A percentile compares a stretch with the other conserved stretches of the same genome.
These are phyloP conservation scores for Parus major DNA, from an alignment of 2,113 vertebrate genomes.

Conservation along the genomic window DNA sequence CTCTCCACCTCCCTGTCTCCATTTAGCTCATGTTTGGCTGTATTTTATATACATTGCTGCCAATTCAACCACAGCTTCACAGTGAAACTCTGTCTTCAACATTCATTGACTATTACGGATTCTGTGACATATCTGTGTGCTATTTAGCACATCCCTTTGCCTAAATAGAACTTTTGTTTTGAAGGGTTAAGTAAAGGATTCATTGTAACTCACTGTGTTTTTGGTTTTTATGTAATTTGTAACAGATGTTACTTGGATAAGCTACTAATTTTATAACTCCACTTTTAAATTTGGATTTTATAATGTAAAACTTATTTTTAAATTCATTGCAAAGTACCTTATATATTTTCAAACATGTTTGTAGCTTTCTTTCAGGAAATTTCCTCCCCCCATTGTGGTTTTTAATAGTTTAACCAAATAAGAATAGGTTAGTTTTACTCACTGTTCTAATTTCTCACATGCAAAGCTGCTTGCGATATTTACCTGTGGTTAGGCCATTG, in stretches of 20 bases:
- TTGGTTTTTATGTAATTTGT: slow-evolving; percentile 50
- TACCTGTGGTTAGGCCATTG: not conserved
- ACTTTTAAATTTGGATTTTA: slow-evolving; percentile 28
- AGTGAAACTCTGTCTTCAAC: slow-evolving; percentile 38
- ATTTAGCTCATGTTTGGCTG: not conserved
- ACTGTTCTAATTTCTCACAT: not conserved
- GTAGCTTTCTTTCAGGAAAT: not conserved
- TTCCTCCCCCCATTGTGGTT: not conserved
- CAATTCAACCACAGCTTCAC: not conserved
- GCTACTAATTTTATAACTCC: slow-evolving; percentile 33
- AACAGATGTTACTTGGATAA: slow-evolving; percentile 52
- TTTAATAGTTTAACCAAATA: not conserved
- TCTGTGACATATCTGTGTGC: not conserved
- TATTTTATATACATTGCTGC: not conserved
- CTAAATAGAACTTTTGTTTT: slow-evolving; percentile 36
- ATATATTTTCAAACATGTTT: not conserved
- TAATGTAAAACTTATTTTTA: not conserved
- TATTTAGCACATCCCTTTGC: slow-evolving; percentile 21
- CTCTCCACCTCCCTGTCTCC: not conserved
- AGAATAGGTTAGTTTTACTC: not conserved
- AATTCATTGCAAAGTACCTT: not conserved
- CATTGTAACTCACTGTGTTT: slow-evolving; percentile 25
- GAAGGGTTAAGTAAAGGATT: slow-evolving; percentile 14
- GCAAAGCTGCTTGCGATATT: not conserved
- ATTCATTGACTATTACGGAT: not conserved